These are phyloP conservation scores for Tor tambroides DNA, from an alignment of 2,113 vertebrate genomes.

Conservation along the genomic window DNA sequence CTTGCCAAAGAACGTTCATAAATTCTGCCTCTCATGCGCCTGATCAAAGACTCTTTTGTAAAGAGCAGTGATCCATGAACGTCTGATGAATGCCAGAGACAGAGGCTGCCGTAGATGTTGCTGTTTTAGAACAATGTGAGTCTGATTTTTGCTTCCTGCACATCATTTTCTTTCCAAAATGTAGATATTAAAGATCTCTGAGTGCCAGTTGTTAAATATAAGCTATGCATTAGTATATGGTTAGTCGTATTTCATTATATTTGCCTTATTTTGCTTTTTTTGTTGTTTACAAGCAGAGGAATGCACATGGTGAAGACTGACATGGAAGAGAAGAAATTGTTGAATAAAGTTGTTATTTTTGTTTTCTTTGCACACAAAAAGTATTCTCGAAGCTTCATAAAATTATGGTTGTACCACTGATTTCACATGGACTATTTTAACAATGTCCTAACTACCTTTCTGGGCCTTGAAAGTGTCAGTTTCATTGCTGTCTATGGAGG, in stretches of 20 bases:
- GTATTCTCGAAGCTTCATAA: too few species aligned
- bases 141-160: neutral
- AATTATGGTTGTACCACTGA: too few species aligned
- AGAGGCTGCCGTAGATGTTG: neutral
- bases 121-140: neutral
- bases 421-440: too few species aligned
- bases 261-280: neutral
- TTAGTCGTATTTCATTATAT: neutral
- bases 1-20: neutral
- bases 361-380: too few species aligned
- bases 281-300: too few species aligned
- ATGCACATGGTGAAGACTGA: too few species aligned
- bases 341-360: too few species aligned
- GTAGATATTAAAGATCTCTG: neutral
- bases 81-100: neutral
- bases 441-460: too few species aligned
- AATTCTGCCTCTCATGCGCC: neutral
- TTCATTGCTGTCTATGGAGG: too few species aligned
- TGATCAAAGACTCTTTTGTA: neutral
- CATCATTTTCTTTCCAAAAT: neutral
- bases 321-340: too few species aligned
- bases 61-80: neutral
- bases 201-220: neutral
- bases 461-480: too few species aligned
- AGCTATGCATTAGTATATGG: neutral